Percentiles rank a stretch among this genome's conserved stretches.
Evolutionary conservation across 2,888 invertebrate species (phyloP).

Genomic region (Ennomos quercinarius): DNA sequence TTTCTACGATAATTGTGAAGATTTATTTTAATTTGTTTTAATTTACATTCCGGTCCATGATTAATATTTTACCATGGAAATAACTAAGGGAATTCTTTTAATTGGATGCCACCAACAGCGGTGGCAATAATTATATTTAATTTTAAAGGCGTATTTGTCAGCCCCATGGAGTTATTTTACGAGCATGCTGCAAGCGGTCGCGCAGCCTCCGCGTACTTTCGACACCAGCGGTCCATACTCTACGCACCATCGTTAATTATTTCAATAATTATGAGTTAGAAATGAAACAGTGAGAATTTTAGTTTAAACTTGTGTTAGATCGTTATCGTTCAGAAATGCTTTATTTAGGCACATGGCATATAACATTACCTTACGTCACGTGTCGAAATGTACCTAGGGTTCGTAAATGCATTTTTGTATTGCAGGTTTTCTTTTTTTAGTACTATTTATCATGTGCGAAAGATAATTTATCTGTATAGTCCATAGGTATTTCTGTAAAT

Average conservation of each 20-base stretch:
- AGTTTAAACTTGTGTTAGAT: neutral
- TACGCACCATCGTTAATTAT: slow-evolving; percentile 4
- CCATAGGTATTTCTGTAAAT: too few species aligned
- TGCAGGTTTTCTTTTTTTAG: too few species aligned
- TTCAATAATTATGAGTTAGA: neutral
- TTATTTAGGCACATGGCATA: too few species aligned
- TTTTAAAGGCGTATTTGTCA: slow-evolving; percentile 1
- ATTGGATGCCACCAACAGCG: slow-evolving; percentile 5
- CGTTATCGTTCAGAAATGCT: neutral
- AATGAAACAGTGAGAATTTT: slow-evolving; percentile 6
- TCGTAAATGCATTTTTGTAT: too few species aligned
- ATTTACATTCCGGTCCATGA: too few species aligned
- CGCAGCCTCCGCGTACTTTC: slow-evolving; percentile 15
- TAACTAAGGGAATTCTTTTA: too few species aligned
- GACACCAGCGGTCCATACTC: slow-evolving; percentile 3
- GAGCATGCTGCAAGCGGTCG: slow-evolving; percentile 19
- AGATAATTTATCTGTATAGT: too few species aligned
- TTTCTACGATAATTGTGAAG: slow-evolving; percentile 8
- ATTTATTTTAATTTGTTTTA: neutral
- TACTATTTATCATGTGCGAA: too few species aligned
- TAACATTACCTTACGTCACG: too few species aligned
- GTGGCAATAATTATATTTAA: slow-evolving; percentile 2
- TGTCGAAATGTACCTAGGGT: too few species aligned
- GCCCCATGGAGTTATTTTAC: slow-evolving; percentile 13
- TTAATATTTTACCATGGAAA: too few species aligned